phyloP scores from a whole-genome alignment of 1,140 invertebrate genomes.

The Idris sp. region DNA sequence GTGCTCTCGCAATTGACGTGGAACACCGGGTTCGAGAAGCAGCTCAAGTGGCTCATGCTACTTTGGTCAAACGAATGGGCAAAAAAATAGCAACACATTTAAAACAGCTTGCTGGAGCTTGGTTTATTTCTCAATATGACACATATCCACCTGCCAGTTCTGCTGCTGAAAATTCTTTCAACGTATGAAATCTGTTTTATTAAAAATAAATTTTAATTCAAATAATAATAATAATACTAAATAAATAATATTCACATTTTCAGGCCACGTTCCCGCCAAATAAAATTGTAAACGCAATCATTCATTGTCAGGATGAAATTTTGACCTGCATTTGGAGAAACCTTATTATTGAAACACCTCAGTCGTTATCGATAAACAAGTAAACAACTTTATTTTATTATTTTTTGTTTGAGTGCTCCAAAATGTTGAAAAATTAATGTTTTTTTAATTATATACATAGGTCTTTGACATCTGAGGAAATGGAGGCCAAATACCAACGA shows the following conservation, averaged over 20 bases:
- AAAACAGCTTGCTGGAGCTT: slow-evolving; percentile 85
- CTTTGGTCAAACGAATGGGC: slow-evolving; percentile 83
- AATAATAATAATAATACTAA: too few species aligned
- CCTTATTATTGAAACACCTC: slow-evolving; percentile 83
- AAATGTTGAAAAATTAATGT: too few species aligned
- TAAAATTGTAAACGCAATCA: slow-evolving; percentile 85
- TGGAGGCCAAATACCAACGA: slow-evolving; percentile 85
- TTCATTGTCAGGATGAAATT: slow-evolving; percentile 88
- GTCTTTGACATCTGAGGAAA: slow-evolving; percentile 82
- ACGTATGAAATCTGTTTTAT: slow-evolving; percentile 71
- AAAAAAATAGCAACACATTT: slow-evolving; percentile 87
- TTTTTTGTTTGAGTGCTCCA: background rate
- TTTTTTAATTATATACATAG: too few species aligned
- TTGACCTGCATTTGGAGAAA: slow-evolving; percentile 85
- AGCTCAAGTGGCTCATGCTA: slow-evolving; percentile 83
- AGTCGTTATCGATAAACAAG: slow-evolving; percentile 77
- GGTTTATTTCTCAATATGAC: slow-evolving; percentile 89
- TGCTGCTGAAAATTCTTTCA: slow-evolving; percentile 84
- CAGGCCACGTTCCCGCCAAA: slow-evolving; percentile 84
- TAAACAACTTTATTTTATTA: slow-evolving; percentile 29
- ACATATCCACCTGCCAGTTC: slow-evolving; percentile 87
- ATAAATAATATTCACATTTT: slow-evolving; percentile 32
- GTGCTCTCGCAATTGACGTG: slow-evolving; percentile 84
- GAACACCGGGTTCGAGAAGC: slow-evolving; percentile 89
- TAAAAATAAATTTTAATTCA: too few species aligned